Evolutionary conservation across 2,888 invertebrate species (phyloP).

Genomic region (Dasysyrphus tricinctus): DNA sequence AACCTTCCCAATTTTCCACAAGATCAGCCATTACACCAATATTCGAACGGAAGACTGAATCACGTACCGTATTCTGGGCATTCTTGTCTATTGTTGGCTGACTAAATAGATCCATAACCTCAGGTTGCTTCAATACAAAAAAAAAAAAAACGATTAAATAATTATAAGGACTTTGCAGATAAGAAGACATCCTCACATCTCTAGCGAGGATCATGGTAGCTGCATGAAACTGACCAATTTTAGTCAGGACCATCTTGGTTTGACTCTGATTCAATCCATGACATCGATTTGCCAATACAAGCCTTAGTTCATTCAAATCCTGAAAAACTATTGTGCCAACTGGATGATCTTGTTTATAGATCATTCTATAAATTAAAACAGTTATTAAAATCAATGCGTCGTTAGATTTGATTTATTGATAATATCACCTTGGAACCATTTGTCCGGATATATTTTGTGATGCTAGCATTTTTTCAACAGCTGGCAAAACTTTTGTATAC

Average conservation of each 20-base stretch:
- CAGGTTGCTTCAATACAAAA: conserved; percentile 61
- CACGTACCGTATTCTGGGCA: conserved; percentile 24
- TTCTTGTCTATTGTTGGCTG: conserved; percentile 55
- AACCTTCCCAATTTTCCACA: conserved; percentile 68
- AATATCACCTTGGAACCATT: conserved; percentile 64
- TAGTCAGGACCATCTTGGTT: conserved; percentile 83
- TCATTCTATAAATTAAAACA: conserved; percentile 38
- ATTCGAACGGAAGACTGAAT: conserved; percentile 61
- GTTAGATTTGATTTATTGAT: neutral
- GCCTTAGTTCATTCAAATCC: conserved; percentile 80
- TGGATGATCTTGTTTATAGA: conserved; percentile 51
- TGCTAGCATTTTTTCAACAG: conserved; percentile 61
- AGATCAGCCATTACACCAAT: conserved; percentile 64
- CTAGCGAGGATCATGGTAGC: conserved; percentile 84
- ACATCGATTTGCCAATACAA: conserved; percentile 82
- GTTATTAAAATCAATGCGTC: neutral
- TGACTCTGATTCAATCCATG: conserved; percentile 84
- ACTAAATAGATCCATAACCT: conserved; percentile 59
- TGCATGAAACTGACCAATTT: conserved; percentile 84
- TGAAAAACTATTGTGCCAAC: conserved; percentile 74
- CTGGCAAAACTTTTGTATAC: conserved; percentile 75
- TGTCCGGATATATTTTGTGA: conserved; percentile 40
- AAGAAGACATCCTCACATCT: conserved; percentile 79
- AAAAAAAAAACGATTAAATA: neutral
- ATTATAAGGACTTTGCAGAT: neutral